These are phyloP conservation scores for Phataginus tetradactyla DNA, from an alignment of 2,797 vertebrate species.

Conservation along the genomic window DNA sequence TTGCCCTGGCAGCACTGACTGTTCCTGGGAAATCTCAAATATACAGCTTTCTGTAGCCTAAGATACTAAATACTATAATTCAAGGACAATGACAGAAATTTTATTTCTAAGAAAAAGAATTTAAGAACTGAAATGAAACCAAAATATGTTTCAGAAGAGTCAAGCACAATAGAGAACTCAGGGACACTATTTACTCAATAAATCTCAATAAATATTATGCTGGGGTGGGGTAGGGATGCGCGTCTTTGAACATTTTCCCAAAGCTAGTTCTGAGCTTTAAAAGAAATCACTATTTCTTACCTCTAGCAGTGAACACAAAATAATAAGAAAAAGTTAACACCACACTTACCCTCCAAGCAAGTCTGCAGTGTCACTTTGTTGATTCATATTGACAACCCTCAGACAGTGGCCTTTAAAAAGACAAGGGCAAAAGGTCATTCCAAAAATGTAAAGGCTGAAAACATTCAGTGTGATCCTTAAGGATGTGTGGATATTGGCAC, in stretches of 20 bases:
- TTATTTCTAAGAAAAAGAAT: background rate
- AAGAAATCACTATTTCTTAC: background rate
- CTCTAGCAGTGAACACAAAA: constrained; percentile 34
- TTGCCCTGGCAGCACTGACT: background rate
- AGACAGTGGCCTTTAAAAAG: constrained; percentile 91
- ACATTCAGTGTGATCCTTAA: background rate
- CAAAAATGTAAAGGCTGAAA: background rate
- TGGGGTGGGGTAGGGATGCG: fast-evolving
- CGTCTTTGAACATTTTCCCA: background rate
- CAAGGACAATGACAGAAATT: background rate
- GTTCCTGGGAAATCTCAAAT: background rate
- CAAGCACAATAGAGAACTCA: background rate
- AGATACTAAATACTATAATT: background rate
- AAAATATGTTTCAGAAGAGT: background rate
- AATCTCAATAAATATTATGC: background rate
- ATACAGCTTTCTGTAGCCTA: background rate
- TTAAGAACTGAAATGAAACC: background rate
- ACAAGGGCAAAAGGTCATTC: constrained; percentile 28
- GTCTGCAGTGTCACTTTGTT: constrained; percentile 97
- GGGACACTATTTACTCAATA: background rate
- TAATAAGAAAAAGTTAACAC: background rate
- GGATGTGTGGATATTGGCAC: background rate
- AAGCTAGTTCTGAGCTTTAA: background rate
- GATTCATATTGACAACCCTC: constrained; percentile 98
- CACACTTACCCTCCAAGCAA: constrained; percentile 95